Conservation (phyloP, 2,888 invertebrate genomes). For the Laothoe populi region DNA sequence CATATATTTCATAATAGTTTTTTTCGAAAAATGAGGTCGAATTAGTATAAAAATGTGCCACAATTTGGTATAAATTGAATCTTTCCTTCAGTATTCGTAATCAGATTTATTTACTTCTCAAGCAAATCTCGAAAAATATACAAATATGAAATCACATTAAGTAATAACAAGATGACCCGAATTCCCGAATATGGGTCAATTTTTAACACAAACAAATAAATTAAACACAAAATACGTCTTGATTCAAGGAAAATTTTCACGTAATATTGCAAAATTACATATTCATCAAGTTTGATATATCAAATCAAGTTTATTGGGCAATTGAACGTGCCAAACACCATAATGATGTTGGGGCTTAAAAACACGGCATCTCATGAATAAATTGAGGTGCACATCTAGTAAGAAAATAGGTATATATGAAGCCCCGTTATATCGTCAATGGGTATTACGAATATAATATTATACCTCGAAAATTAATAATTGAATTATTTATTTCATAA, state of each 20-base stretch:
- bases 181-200: constrained; percentile 6
- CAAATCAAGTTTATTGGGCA: constrained; percentile 23
- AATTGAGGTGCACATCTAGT: constrained; percentile 27
- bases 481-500: not conserved
- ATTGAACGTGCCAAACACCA: constrained; percentile 27
- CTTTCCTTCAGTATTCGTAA: constrained; percentile 22
- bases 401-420: not conserved
- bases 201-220: not conserved
- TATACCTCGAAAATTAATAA: not conserved
- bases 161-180: constrained; percentile 18
- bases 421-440: not conserved
- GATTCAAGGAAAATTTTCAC: constrained; percentile 6
- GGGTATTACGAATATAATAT: not conserved
- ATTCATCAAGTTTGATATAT: constrained; percentile 22
- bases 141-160: constrained; percentile 17
- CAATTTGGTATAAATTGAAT: too few relatives aligned
- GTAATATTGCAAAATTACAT: constrained; percentile 21
- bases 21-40: not conserved
- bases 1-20: too few relatives aligned
- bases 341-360: constrained; percentile 32
- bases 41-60: not conserved
- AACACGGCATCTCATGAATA: constrained; percentile 33
- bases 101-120: constrained; percentile 20
- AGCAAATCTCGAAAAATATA: constrained; percentile 11
- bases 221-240: constrained; percentile 7